A percentile compares a stretch with the other conserved stretches of the same genome.
These are phyloP conservation scores for Steinernema scapterisci DNA, from an alignment of 2,888 invertebrate genomes.

Conservation along the genomic window DNA sequence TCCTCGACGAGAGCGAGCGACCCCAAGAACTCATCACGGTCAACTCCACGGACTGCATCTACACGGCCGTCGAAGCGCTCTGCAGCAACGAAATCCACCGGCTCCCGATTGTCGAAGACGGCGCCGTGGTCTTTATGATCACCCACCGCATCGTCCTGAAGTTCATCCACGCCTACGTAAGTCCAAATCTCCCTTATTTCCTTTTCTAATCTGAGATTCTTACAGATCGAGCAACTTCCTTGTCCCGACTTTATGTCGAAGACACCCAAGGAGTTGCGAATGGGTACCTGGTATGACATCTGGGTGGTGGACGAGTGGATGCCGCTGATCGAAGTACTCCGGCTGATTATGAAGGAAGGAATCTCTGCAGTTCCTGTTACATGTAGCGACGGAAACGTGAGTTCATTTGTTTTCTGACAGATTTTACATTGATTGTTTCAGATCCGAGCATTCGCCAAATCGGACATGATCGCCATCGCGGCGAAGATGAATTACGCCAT, in stretches of 20 bases:
- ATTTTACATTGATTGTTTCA: neutral
- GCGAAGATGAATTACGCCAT: neutral
- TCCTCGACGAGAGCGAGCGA: neutral
- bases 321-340: constrained; percentile 10
- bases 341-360: neutral
- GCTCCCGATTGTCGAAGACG: neutral
- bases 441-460: neutral
- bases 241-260: constrained; percentile 10
- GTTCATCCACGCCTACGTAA: constrained; percentile 9
- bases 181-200: too few relatives aligned
- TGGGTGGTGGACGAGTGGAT: neutral
- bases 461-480: neutral
- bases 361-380: constrained; percentile 1
- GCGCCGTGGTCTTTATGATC: neutral
- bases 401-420: neutral
- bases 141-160: neutral
- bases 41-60: neutral
- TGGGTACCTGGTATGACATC: constrained; percentile 2
- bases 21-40: constrained; percentile 4
- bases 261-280: constrained; percentile 1
- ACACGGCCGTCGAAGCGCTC: constrained; percentile 5
- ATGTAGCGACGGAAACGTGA: neutral
- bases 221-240: neutral
- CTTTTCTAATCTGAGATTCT: too few relatives aligned
- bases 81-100: constrained; percentile 27